Conservation (phyloP, 1,140 invertebrate genomes). For the Dendrolimus punctatus region DNA sequence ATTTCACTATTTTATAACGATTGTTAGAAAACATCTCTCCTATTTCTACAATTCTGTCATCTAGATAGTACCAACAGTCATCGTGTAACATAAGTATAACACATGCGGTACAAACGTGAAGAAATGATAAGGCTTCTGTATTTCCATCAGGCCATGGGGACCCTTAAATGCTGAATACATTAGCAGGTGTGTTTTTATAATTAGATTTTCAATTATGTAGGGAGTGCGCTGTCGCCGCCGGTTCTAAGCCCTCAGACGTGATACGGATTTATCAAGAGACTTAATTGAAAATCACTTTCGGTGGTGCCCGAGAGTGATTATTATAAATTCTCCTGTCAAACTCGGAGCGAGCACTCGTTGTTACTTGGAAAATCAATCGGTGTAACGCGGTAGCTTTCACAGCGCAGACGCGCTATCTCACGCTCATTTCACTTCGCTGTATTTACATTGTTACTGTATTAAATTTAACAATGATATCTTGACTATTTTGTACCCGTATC, state of each 20-base stretch:
- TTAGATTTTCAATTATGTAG: conserved; percentile 35
- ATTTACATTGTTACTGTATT: conserved; percentile 10
- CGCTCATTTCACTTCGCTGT: conserved; percentile 2
- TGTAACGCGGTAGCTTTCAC: conserved; percentile 31
- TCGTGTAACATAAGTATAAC: too few relatives aligned
- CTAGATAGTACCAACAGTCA: too few relatives aligned
- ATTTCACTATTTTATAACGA: too few relatives aligned
- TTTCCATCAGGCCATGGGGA: too few relatives aligned
- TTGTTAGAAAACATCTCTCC: too few relatives aligned
- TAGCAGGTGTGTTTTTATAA: too few relatives aligned
- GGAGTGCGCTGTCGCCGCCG: conserved; percentile 32
- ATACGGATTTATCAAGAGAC: conserved; percentile 59
- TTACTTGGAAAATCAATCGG: conserved; percentile 22
- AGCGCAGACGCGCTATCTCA: conserved; percentile 9
- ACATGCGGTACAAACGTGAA: too few relatives aligned
- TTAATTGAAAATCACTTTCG: conserved; percentile 62
- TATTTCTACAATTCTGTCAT: too few relatives aligned
- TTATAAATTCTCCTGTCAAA: conserved; percentile 45
- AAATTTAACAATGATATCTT: conserved; percentile 14
- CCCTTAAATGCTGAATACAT: too few relatives aligned
- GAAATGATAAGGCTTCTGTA: too few relatives aligned
- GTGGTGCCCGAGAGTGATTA: conserved; percentile 27
- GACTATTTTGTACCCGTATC: conserved; percentile 15
- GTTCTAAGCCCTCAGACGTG: conserved; percentile 30
- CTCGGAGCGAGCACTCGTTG: conserved; percentile 12